Conservation (phyloP, 2,888 invertebrate genomes). For the Cheilosia impressa region DNA sequence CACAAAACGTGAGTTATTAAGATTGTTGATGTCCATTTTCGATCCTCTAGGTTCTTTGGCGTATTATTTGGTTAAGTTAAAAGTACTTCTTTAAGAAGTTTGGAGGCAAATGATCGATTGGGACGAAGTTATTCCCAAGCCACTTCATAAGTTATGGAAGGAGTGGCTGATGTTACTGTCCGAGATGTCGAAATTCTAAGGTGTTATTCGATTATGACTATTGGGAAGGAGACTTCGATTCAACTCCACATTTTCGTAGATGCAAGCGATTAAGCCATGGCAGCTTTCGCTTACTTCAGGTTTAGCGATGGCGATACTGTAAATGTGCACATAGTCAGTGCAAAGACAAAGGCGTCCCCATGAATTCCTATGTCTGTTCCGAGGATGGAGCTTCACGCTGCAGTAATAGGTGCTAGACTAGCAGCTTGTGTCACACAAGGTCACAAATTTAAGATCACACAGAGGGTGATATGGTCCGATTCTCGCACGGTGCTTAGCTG, state of each 20-base stretch:
- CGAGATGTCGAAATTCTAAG: too few relatives aligned
- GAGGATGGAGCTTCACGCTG: constrained; percentile 75
- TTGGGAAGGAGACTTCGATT: neutral
- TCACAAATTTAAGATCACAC: constrained; percentile 27
- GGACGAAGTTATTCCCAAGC: too few relatives aligned
- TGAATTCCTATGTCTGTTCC: constrained; percentile 72
- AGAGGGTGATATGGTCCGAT: neutral
- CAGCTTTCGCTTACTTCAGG: constrained; percentile 76
- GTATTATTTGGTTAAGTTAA: too few relatives aligned
- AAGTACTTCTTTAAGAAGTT: too few relatives aligned
- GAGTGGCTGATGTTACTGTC: too few relatives aligned
- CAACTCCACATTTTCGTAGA: constrained; percentile 73
- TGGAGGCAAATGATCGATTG: too few relatives aligned
- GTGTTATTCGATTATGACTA: neutral
- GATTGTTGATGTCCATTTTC: too few relatives aligned
- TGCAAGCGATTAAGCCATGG: constrained; percentile 74
- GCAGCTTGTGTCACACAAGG: constrained; percentile 5
- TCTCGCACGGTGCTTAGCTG: too few relatives aligned
- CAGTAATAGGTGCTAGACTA: constrained; percentile 2
- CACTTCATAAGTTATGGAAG: too few relatives aligned
- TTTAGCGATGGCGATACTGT: constrained; percentile 32
- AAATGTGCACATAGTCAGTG: constrained; percentile 58
- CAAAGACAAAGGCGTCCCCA: constrained; percentile 76
- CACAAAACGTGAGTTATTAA: too few relatives aligned
- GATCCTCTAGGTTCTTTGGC: too few relatives aligned